Percentiles rank a stretch among this genome's conserved stretches.
phyloP scores from a whole-genome alignment of 2,113 vertebrate species.

The Notiomystis cincta region DNA sequence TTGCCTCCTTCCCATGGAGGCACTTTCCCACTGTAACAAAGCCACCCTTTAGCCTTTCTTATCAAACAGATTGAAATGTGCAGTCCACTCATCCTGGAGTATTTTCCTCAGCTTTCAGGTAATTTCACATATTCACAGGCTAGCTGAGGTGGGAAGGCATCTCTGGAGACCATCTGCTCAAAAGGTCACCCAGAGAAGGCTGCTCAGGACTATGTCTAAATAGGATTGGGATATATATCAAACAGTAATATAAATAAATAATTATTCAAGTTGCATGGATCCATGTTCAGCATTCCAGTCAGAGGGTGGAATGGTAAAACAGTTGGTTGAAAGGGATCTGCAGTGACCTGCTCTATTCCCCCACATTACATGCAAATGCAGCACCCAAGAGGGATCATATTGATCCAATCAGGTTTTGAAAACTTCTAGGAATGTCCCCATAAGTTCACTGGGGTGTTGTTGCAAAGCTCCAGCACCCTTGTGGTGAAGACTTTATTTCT shows the following conservation, averaged over 20 bases:
- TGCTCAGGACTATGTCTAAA: neutral
- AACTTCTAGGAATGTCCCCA: neutral
- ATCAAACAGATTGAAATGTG: neutral
- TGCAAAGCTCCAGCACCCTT: neutral
- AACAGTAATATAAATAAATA: neutral
- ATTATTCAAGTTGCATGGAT: neutral
- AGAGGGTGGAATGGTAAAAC: neutral
- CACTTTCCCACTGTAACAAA: neutral
- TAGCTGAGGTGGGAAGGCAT: neutral
- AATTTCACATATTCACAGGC: neutral
- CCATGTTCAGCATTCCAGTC: neutral
- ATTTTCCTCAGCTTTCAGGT: neutral
- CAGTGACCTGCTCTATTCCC: neutral
- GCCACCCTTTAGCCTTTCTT: neutral
- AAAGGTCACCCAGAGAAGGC: neutral
- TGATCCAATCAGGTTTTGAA: neutral
- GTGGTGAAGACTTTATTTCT: neutral
- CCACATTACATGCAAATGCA: neutral
- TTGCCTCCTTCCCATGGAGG: neutral
- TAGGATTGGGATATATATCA: neutral
- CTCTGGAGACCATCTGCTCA: neutral
- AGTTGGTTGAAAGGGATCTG: neutral
- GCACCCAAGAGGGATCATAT: too few relatives aligned
- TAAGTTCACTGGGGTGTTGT: neutral
- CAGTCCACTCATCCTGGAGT: neutral